These are phyloP conservation scores for Watsonalla cultraria DNA, from an alignment of 2,888 invertebrate species.

Conservation along the genomic window DNA sequence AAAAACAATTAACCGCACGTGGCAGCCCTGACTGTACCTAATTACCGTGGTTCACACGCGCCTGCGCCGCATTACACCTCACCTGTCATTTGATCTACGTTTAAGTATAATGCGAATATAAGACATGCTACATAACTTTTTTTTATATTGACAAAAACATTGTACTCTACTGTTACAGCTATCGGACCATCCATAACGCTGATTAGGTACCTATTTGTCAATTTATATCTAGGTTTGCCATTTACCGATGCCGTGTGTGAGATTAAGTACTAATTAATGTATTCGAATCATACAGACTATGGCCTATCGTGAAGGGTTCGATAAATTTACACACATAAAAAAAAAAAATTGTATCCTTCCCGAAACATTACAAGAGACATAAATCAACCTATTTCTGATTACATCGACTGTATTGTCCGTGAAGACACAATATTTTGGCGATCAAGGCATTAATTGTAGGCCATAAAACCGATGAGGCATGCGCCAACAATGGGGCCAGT, in stretches of 20 bases:
- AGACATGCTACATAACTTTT: too few relatives aligned
- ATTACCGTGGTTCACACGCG: constrained; percentile 36
- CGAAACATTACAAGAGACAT: background rate
- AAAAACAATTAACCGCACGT: constrained; percentile 66
- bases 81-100: constrained; percentile 24
- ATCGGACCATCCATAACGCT: too few relatives aligned
- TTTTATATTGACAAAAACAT: too few relatives aligned
- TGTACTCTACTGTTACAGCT: too few relatives aligned
- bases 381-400: background rate
- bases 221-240: too few relatives aligned
- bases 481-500: constrained; percentile 37
- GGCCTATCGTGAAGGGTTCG: too few relatives aligned
- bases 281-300: too few relatives aligned
- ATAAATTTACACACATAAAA: background rate
- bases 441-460: constrained; percentile 59
- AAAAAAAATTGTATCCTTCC: background rate
- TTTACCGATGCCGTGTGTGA: too few relatives aligned
- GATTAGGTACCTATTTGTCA: too few relatives aligned
- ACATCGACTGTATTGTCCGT: constrained; percentile 28
- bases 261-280: too few relatives aligned
- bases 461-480: constrained; percentile 63
- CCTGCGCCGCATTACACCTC: constrained; percentile 34
- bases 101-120: constrained; percentile 1
- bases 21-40: constrained; percentile 46
- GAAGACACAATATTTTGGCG: constrained; percentile 49